Evolutionary conservation across 2,113 vertebrate genomes (phyloP), one percentile per base, ranked within the genome.

Genomic region (Cyprinus carpio): DNA sequence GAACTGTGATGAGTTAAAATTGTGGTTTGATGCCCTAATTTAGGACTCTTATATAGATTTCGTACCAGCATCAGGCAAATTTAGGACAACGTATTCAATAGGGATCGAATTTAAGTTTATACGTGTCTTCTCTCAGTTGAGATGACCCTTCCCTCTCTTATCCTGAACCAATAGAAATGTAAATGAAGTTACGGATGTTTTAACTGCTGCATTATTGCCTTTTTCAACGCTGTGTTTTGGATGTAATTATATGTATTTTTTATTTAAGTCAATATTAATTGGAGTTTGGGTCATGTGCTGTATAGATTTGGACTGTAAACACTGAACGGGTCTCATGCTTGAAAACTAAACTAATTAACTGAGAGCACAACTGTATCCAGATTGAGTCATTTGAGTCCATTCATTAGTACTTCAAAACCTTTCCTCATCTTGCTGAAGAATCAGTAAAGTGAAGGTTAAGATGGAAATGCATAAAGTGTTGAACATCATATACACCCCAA

Each of bases 141-240:
- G 43, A 90, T 88, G 89, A 89, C 88, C 86, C 90, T 89, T 91
- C 72, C 74, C 81, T 88, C 90, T 85, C 90, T 88, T 87, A 81
- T 90, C 87, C 83, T 86, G 84, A 90, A 91, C 80, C 80, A 29
- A 91, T 87, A 60, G 91, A 88, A 93, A 91, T 92, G 91, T 92
- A 93, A 92, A 95, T 91, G 86, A 92, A 90, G 88, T 93, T 91
- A 91, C 87, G 87, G 88, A 92, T 87, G 92, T 92, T 93, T 94
- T 91, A 92, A 94, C 93, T 92, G 93, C 93, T 94, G 92, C 93
- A 93, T 94, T 93, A 92, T 94, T 94, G 93, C 92, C 92, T 95
- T 94, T 94, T 93, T 93, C 92, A 94, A 94, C 92, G 93, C 92
- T 93, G 93, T 94, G 93, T 94, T 93, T 93, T 94, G 92, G 93